Evolutionary conservation across 2,888 invertebrate species (phyloP), one percentile per base, ranked within the genome.

Genomic region (Tetramorium bicarinatum): DNA sequence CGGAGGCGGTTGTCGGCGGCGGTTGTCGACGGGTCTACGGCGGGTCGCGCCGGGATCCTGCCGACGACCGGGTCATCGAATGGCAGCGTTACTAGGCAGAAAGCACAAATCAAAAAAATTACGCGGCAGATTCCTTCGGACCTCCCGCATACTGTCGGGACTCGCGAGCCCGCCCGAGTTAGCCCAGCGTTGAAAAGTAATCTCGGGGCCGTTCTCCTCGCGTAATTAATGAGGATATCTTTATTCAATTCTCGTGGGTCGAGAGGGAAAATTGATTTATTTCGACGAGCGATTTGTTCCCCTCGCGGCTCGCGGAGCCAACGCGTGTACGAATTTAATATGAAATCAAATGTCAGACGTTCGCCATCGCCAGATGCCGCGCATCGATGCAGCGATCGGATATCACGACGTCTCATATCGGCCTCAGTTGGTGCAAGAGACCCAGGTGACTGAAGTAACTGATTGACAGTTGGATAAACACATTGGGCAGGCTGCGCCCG

Each of bases 401-500:
- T 89, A 91, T 89, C 89, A 75, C 84, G 91, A 91, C 91, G 91
- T 85, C 85, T 81, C 87, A 87, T 85, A 54, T 91, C 89, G 85
- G 91, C 87, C 56, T 86, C 85, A 87, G 88, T 87, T 84, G 89
- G 82, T 76, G 89, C 80, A 87, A 89, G 74, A 76, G 74, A 76
- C 85, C 87, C 87, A 85, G 87, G 81, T 86, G 90, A 88, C 88
- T 86, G 82, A 82, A 86, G 86, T 84, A 87, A 83, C 85, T 87
- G 93, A 93, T 92, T 92, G 93, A 92, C 93, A 93, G 92, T 93
- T 93, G 93, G 93, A 93, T 93, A 93, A 93, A 93, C 93, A 93
- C 91, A 91, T 92, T 92, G 83, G 91, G 85, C 87, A 91, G 91
- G 86, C 85, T 85, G 82, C 67, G 79, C 72, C 83, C 72, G 80